Evolutionary conservation across 2,113 vertebrate genomes (phyloP).

Genomic region (Verasper variegatus): DNA sequence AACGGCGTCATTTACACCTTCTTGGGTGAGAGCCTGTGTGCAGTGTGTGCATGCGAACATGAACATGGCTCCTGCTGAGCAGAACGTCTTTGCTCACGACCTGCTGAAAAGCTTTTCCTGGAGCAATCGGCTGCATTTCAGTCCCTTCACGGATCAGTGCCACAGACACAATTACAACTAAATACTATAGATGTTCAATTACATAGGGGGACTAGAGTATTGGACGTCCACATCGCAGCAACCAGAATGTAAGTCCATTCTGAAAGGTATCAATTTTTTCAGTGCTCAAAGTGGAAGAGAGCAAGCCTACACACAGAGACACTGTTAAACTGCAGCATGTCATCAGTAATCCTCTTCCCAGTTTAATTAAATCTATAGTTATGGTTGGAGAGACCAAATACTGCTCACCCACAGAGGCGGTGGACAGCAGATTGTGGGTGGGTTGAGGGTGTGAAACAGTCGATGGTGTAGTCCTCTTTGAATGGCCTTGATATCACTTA

Average conservation of each 20-base stretch:
- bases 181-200: neutral
- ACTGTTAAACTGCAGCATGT: conserved; percentile 42
- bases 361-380: conserved; percentile 68
- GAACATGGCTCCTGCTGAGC: too few species aligned
- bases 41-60: too few species aligned
- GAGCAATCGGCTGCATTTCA: too few species aligned
- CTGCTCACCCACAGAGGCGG: conserved; percentile 16
- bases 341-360: conserved; percentile 61
- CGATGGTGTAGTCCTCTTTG: conserved; percentile 42
- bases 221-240: neutral
- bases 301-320: conserved; percentile 17
- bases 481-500: conserved; percentile 69
- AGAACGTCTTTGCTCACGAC: too few species aligned
- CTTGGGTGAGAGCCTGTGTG: too few species aligned
- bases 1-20: too few species aligned
- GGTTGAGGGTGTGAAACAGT: neutral
- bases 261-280: neutral
- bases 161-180: neutral
- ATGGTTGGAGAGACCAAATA: conserved; percentile 45
- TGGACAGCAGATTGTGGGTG: conserved; percentile 16
- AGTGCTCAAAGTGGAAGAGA: neutral
- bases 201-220: neutral
- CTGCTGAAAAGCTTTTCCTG: too few species aligned
- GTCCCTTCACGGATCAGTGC: neutral
- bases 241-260: neutral